These are phyloP conservation scores for Tetragonula carbonaria DNA, from an alignment of 2,888 invertebrate species.

Conservation along the genomic window DNA sequence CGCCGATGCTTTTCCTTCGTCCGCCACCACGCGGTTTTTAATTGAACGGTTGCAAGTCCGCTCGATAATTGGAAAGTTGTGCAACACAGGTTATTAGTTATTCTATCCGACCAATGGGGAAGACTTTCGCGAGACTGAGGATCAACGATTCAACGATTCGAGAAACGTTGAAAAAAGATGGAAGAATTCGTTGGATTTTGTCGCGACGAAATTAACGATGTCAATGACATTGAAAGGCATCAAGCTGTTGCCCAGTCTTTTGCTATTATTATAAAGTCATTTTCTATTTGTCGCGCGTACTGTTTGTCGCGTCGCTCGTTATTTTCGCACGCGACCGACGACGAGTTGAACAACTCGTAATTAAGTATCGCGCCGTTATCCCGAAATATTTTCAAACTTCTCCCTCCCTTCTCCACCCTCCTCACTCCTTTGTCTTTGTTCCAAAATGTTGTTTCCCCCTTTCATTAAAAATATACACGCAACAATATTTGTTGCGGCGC, in stretches of 20 bases:
- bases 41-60: constrained; percentile 26
- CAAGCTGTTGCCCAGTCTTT: too few species aligned
- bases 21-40: constrained; percentile 8
- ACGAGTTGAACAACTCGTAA: too few species aligned
- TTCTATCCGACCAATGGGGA: neutral
- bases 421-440: neutral
- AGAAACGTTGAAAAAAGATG: too few species aligned
- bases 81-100: constrained; percentile 42
- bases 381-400: neutral
- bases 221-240: too few species aligned
- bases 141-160: neutral
- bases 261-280: too few species aligned
- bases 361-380: neutral
- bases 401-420: neutral
- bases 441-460: neutral
- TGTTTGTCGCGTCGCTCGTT: too few species aligned
- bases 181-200: too few species aligned
- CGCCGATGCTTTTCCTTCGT: neutral
- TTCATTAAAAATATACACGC: neutral
- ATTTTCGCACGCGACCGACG: too few species aligned
- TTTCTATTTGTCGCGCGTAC: too few species aligned
- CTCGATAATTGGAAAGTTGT: constrained; percentile 49
- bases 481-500: neutral
- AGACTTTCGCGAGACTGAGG: neutral
- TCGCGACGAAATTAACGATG: too few species aligned